These are phyloP conservation scores for Sesamia nonagrioides DNA, from an alignment of 1,140 invertebrate genomes.

Conservation along the genomic window DNA sequence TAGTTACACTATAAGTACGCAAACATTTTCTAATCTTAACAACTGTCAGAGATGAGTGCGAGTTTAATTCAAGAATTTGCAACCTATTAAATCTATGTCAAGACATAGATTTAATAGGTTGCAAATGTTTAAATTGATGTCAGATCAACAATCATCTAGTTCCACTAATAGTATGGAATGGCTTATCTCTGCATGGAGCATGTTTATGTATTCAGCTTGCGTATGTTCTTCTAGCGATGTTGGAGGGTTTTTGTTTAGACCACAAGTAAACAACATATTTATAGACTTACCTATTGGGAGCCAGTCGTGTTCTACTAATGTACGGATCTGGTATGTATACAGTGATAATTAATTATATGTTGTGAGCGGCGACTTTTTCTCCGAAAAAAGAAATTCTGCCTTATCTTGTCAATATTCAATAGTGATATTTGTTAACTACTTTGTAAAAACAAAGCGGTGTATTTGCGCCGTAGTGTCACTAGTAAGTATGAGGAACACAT, in stretches of 20 bases:
- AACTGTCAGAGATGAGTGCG: too few relatives aligned
- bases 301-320: not conserved
- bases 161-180: constrained; percentile 14
- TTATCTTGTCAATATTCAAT: not conserved
- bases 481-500: too few relatives aligned
- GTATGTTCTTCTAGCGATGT: constrained; percentile 44
- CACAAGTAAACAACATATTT: not conserved
- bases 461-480: too few relatives aligned
- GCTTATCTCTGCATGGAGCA: constrained; percentile 51
- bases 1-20: not conserved
- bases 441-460: too few relatives aligned
- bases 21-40: too few relatives aligned
- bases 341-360: not conserved
- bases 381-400: not conserved
- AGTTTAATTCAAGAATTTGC: too few relatives aligned
- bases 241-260: not conserved
- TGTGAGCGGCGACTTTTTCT: not conserved
- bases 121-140: not conserved
- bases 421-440: not conserved
- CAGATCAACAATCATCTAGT: constrained; percentile 11
- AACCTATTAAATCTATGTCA: too few relatives aligned
- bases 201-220: constrained; percentile 51
- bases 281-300: constrained; percentile 2
- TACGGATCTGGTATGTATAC: not conserved
- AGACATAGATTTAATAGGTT: too few relatives aligned